Conservation (phyloP, 2,113 vertebrate genomes). For the Sinocyclocheilus grahami region DNA sequence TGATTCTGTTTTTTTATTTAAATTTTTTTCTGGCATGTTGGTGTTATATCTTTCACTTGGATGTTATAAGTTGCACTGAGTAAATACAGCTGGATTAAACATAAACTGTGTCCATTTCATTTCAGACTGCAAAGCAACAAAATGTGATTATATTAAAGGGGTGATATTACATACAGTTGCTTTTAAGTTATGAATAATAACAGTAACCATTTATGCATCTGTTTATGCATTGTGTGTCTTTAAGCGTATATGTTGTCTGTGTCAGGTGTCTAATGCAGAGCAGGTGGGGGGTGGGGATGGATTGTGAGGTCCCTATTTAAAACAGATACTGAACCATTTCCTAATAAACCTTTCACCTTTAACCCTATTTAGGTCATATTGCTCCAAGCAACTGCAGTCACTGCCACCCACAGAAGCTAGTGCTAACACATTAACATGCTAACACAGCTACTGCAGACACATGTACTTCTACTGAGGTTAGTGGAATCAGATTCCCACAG, state of each 20-base stretch:
- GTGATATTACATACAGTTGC: too few species aligned
- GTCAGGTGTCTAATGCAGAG: conserved; percentile 31
- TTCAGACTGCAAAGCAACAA: too few species aligned
- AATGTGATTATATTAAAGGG: too few species aligned
- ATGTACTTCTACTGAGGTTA: too few species aligned
- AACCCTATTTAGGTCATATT: conserved; percentile 61
- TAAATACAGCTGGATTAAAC: too few species aligned
- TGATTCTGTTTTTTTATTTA: too few species aligned
- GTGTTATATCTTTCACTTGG: too few species aligned
- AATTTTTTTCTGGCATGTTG: too few species aligned
- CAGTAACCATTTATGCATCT: background rate
- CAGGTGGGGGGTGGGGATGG: conserved; percentile 63
- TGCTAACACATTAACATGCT: conserved; percentile 14
- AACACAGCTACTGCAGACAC: background rate
- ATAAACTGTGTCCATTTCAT: too few species aligned
- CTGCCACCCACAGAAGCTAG: conserved; percentile 65
- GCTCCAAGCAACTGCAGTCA: conserved; percentile 66
- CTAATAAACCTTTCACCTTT: conserved; percentile 73
- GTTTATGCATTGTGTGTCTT: background rate
- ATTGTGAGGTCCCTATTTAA: conserved; percentile 69
- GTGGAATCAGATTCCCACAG: background rate
- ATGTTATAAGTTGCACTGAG: too few species aligned
- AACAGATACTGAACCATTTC: conserved; percentile 65
- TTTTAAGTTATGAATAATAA: background rate
- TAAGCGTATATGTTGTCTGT: conserved; percentile 14